Evolutionary conservation across 2,888 invertebrate genomes (phyloP), one percentile per base, ranked within the genome.

Genomic region (Mesorhabditis spiculigera): DNA sequence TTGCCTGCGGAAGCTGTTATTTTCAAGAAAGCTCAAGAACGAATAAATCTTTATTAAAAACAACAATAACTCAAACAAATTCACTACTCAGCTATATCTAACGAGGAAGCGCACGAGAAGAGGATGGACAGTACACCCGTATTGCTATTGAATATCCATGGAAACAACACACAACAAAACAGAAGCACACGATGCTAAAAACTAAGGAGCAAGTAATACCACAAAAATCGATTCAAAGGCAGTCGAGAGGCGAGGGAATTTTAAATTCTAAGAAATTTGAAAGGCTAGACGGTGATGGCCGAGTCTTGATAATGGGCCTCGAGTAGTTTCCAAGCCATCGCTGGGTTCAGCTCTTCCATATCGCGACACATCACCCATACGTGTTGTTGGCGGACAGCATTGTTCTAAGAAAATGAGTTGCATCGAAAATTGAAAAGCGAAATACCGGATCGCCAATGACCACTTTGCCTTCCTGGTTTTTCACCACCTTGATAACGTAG

Each of bases 351-450:
- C 87, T 97, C 96, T 75, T 91, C 91, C 43, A 93, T 93, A 87
- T 99, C 98, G 72, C 98, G 89, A 86, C 98, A 98, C 81, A 99
- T 89, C 4, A 96, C 97, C 98, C 98, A 98, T 50, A 96, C 94
- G 86, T 99, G 94, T 85, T 93, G 92, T 0, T 96, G 93, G 68
- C 95, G 89, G 90, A 95, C 91, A 16, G 98, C 93, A 88, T 94
- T 95, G 66, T 95, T 92, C 89, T 89, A 83, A 64, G 81, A 68
- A 43, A 63, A 43, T 43, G 66, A 86, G 82, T 73, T 42, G 4
- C 1, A 5, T 67, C 42, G 4, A 67, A 58, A 58, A 58, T 43
- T 67, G 63, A 13, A 68, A 69, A 69, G 16, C 43, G 43, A 86
- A 88, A 86, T 82, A 89, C 89, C 0, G 94, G 93, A 88, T 95